These are phyloP conservation scores for Cosmia trapezina DNA, from an alignment of 2,888 invertebrate species.

Conservation along the genomic window DNA sequence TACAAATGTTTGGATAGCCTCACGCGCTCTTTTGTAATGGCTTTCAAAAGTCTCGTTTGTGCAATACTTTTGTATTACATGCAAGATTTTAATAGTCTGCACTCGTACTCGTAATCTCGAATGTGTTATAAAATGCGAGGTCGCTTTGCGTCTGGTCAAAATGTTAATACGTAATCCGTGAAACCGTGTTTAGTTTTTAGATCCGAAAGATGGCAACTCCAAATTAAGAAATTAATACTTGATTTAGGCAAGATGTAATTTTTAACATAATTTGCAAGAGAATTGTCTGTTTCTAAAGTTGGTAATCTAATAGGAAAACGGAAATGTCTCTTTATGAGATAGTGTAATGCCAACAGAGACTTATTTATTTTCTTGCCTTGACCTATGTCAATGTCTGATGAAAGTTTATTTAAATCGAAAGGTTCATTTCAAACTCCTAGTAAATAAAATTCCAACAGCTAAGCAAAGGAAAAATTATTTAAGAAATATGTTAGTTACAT, in stretches of 20 bases:
- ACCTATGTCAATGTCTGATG: background rate
- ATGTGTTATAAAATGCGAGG: constrained; percentile 50
- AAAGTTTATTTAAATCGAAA: constrained; percentile 2
- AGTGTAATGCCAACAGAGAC: constrained; percentile 10
- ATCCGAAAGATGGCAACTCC: constrained; percentile 4
- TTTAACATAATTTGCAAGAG: background rate
- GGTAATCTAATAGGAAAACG: constrained; percentile 10
- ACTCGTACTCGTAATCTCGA: constrained; percentile 42
- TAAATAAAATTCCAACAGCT: background rate
- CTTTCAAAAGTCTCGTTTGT: constrained; percentile 52
- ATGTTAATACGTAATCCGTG: constrained; percentile 25
- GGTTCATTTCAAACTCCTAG: background rate
- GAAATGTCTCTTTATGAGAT: constrained; percentile 25
- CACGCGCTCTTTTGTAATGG: constrained; percentile 49
- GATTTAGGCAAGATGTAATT: constrained; percentile 1
- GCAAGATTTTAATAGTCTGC: constrained; percentile 43
- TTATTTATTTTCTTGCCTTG: constrained; percentile 2
- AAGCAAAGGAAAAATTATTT: background rate
- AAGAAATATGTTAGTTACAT: constrained; percentile 12
- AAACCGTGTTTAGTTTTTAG: constrained; percentile 22
- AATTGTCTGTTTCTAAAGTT: constrained; percentile 2
- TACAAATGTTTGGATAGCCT: constrained; percentile 31
- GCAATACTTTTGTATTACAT: constrained; percentile 51
- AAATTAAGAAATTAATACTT: background rate
- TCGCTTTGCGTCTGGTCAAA: constrained; percentile 28